A percentile compares a stretch with the other conserved stretches of the same genome.
Conservation (phyloP, 2,113 vertebrate species). For the Chamaea fasciata region DNA sequence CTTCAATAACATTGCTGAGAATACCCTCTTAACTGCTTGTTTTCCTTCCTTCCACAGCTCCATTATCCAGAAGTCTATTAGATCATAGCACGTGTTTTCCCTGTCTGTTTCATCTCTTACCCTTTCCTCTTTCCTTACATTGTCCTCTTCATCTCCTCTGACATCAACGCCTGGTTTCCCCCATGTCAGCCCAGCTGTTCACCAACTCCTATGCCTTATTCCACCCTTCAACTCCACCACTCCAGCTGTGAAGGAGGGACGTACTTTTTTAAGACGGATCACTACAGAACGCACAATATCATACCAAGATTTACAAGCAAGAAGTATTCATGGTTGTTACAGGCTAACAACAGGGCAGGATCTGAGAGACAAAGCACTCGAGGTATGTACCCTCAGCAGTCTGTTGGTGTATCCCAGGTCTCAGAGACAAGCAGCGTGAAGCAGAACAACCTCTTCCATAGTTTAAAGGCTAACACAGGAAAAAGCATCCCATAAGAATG, state of each 20-base stretch:
- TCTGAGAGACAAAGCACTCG: background rate
- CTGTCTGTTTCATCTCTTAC: background rate
- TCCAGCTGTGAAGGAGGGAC: fast-evolving
- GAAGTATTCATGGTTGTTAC: fast-evolving
- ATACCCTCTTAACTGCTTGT: background rate
- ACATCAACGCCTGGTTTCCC: background rate
- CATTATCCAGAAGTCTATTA: background rate
- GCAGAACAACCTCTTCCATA: background rate
- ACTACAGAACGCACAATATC: background rate
- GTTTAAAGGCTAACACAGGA: background rate
- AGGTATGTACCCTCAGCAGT: background rate
- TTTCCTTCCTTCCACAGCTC: slow-evolving; percentile 26
- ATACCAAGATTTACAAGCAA: background rate
- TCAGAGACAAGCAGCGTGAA: background rate
- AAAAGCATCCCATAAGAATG: background rate
- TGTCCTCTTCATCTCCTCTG: slow-evolving; percentile 16
- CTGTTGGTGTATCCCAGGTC: background rate
- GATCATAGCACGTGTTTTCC: background rate
- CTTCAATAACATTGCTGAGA: background rate
- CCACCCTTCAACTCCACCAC: background rate
- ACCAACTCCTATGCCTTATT: background rate
- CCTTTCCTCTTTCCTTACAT: slow-evolving; percentile 40
- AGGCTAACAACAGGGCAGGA: background rate
- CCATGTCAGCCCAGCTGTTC: background rate
- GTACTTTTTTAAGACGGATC: background rate